A percentile compares a stretch with the other conserved stretches of the same genome.
Evolutionary conservation across 2,888 invertebrate species (phyloP).

Genomic region (Microdon myrmicae): DNA sequence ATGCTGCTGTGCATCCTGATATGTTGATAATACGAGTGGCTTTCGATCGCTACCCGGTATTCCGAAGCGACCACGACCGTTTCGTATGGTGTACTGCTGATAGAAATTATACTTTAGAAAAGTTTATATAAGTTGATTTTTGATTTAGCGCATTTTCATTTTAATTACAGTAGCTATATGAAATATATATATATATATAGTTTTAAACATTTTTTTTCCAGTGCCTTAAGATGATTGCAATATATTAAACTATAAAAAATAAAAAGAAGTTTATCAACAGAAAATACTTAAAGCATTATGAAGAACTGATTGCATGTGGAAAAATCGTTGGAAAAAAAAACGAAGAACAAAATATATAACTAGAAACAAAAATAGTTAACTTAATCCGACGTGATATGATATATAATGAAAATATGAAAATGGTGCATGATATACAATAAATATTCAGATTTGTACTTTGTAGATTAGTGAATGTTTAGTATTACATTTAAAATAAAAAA

Average conservation of each 20-base stretch:
- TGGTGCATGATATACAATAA: slow-evolving; percentile 47
- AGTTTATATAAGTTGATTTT: slow-evolving; percentile 14
- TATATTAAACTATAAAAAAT: slow-evolving; percentile 32
- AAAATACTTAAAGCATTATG: slow-evolving; percentile 19
- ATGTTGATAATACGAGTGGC: slow-evolving; percentile 92
- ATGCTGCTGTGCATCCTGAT: slow-evolving; percentile 93
- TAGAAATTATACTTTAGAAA: slow-evolving; percentile 49
- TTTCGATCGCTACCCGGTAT: slow-evolving; percentile 89
- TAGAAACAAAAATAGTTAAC: slow-evolving; percentile 12
- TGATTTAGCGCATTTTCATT: not conserved
- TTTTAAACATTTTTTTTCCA: slow-evolving; percentile 12
- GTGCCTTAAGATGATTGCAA: slow-evolving; percentile 45
- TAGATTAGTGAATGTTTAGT: slow-evolving; percentile 13
- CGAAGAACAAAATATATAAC: slow-evolving; percentile 13
- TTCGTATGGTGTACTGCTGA: slow-evolving; percentile 82
- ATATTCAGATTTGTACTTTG: slow-evolving; percentile 16
- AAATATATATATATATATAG: not conserved
- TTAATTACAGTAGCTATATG: not conserved
- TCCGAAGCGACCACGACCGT: slow-evolving; percentile 80
- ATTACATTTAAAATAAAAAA: slow-evolving; percentile 29
- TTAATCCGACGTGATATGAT: slow-evolving; percentile 42
- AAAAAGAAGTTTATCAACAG: slow-evolving; percentile 10
- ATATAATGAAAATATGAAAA: slow-evolving; percentile 32
- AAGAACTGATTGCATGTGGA: slow-evolving; percentile 12
- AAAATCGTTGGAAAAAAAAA: slow-evolving; percentile 29